Base-by-base conservation (phyloP, 2,888 invertebrate genomes). In the Nymphalis c-album region DNA sequence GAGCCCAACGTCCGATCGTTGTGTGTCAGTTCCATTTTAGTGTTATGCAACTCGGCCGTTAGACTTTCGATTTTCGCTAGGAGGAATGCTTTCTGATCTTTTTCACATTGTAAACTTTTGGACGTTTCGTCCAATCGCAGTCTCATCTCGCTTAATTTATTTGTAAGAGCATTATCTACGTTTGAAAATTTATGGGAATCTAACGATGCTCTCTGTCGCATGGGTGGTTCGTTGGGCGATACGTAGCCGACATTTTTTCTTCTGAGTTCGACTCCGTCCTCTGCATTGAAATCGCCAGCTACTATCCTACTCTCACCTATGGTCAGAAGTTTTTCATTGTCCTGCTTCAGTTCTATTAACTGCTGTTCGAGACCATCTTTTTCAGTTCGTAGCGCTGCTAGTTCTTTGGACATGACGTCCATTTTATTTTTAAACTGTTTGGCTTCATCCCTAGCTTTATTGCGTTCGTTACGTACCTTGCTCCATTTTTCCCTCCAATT, bases 401-500 rank as follows among this genome's bases (percentile, higher is more conserved):
- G 91, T 80, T 97, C 97, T 87, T 97, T 97, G 70, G 95, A 86
- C 1, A 96, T 93, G 10, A 93, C 87, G 80, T 98, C 98, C 47
- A 98, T 90, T 90, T 97, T 97, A 48, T 94, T 94, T 77, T 97
- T 94, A 5, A 97, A 84, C 75, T 96, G 95, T 84, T 98, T 96
- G 1, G 96, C 95, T 86, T 98, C 98, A 78, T 98, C 98, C 50
- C 98, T 92, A 0, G 98, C 96, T 82, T 97, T 97, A 84, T 99
- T 99, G 31, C 98, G 94, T 90, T 99, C 99, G 83, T 96, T 97
- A 64, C 98, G 94, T 48, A 77, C 96, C 91, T 98, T 98, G 85
- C 97, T 97, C 99, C 99, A 99, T 83, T 99, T 99, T 94, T 94
- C 98, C 95, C 91, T 86, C 99, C 99, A 63, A 97, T 98, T 99